phyloP scores from a whole-genome alignment of 1,140 invertebrate species.

The Bombus cullumanus region DNA sequence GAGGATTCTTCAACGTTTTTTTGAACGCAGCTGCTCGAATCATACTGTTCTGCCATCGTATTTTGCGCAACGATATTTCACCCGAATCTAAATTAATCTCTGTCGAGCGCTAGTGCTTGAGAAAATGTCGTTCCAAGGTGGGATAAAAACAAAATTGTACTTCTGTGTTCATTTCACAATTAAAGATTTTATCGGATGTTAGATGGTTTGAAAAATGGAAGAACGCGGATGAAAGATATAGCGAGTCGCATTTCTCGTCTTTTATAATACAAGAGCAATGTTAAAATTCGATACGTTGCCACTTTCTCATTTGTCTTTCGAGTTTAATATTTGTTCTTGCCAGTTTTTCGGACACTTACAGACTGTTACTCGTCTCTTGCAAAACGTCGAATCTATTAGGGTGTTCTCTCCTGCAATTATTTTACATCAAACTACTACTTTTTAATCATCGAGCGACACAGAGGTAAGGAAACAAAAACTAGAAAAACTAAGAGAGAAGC shows the following conservation, averaged over 20 bases:
- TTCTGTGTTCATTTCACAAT: not conserved
- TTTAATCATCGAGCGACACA: not conserved
- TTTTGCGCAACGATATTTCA: not conserved
- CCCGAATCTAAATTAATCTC: slow-evolving; percentile 5
- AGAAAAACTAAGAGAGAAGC: not conserved
- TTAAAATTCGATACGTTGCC: not conserved
- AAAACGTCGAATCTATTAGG: no score
- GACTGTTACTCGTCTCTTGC: no score
- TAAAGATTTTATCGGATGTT: not conserved
- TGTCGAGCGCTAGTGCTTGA: not conserved
- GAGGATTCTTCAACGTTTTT: not conserved
- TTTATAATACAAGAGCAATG: not conserved
- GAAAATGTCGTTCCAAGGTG: not conserved
- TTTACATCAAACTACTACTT: not conserved
- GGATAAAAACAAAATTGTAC: not conserved
- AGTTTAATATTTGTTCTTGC: no score
- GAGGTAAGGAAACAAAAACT: not conserved
- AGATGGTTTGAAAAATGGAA: not conserved
- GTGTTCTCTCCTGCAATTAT: no score
- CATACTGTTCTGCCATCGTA: not conserved
- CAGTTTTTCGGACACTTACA: no score
- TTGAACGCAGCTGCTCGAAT: not conserved
- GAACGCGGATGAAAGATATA: not conserved
- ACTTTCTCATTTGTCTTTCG: not conserved
- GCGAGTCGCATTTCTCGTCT: not conserved